Percentiles rank a stretch among this genome's conserved stretches.
Evolutionary conservation across 2,113 vertebrate genomes (phyloP).

Genomic region (Misgurnus anguillicaudatus): DNA sequence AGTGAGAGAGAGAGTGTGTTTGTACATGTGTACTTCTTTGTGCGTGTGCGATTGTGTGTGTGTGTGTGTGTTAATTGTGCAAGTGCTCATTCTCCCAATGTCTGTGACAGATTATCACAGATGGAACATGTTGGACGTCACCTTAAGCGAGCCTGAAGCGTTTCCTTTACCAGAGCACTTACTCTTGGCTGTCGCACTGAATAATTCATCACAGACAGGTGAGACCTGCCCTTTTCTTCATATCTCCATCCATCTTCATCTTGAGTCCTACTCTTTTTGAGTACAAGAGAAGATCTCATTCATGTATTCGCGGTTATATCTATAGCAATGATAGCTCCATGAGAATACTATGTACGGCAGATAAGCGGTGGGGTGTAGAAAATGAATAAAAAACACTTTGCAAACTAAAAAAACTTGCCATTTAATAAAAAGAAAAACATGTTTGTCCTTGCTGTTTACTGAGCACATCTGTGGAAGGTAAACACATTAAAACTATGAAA

Average conservation of each 20-base stretch:
- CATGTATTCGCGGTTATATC: slow-evolving; percentile 38
- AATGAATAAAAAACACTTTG: slow-evolving; percentile 18
- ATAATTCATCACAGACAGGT: slow-evolving; percentile 55
- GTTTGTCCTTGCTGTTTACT: background rate
- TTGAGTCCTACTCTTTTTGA: background rate
- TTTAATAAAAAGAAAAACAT: background rate
- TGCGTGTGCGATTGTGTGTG: slow-evolving; percentile 19
- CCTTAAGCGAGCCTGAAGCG: slow-evolving; percentile 39
- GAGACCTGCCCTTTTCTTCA: slow-evolving; percentile 36
- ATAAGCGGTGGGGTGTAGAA: slow-evolving; percentile 6
- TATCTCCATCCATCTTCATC: slow-evolving; percentile 7
- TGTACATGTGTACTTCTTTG: slow-evolving; percentile 37
- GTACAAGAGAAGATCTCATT: slow-evolving; percentile 22
- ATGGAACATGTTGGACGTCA: slow-evolving; percentile 44
- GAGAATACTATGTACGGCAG: slow-evolving; percentile 6
- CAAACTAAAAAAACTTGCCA: background rate
- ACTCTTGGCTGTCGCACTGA: slow-evolving; percentile 25
- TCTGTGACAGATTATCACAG: slow-evolving; percentile 25
- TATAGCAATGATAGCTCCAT: slow-evolving; percentile 18
- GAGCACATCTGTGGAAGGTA: background rate
- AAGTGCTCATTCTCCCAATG: background rate
- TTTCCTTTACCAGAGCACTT: slow-evolving; percentile 25
- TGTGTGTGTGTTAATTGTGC: slow-evolving; percentile 38
- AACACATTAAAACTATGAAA: slow-evolving; percentile 12
- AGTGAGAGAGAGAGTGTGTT: slow-evolving; percentile 46